Conservation (phyloP, 2,113 vertebrate species). For the Chitala chitala region DNA sequence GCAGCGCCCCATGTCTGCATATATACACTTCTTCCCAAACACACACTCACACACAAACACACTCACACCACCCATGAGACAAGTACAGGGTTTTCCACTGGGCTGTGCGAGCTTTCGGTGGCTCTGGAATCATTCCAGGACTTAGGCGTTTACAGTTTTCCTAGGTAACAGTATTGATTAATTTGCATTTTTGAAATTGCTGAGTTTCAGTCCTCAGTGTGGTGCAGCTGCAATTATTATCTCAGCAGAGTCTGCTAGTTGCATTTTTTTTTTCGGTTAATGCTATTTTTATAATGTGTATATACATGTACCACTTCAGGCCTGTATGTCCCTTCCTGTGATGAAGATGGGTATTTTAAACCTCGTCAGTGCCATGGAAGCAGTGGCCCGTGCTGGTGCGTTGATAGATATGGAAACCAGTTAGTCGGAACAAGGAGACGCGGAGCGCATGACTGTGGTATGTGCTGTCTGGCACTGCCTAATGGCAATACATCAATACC, state of each 20-base stretch:
- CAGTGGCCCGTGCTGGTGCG: constrained; percentile 90
- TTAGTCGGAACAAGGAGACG: constrained; percentile 76
- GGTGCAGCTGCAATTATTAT: not conserved
- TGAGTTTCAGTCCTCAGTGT: no score
- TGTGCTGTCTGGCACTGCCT: constrained; percentile 30
- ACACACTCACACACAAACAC: no score
- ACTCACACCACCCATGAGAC: no score
- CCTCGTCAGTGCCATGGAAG: constrained; percentile 85
- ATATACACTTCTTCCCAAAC: not conserved
- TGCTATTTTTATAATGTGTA: constrained; percentile 15
- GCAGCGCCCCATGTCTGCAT: not conserved
- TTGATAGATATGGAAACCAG: constrained; percentile 92
- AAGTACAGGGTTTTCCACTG: no score
- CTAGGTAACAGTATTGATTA: not conserved
- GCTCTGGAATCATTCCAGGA: not conserved
- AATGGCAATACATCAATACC: not conserved
- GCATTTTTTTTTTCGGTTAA: not conserved
- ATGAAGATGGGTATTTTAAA: constrained; percentile 90
- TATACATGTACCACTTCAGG: constrained; percentile 59
- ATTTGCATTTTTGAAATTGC: not conserved
- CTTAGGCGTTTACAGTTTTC: not conserved
- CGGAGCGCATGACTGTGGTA: constrained; percentile 79
- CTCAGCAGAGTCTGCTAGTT: not conserved
- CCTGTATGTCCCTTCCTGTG: constrained; percentile 82
- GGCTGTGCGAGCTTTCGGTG: not conserved